Conservation (phyloP, 2,797 vertebrate species). For the Falco rusticolus region DNA sequence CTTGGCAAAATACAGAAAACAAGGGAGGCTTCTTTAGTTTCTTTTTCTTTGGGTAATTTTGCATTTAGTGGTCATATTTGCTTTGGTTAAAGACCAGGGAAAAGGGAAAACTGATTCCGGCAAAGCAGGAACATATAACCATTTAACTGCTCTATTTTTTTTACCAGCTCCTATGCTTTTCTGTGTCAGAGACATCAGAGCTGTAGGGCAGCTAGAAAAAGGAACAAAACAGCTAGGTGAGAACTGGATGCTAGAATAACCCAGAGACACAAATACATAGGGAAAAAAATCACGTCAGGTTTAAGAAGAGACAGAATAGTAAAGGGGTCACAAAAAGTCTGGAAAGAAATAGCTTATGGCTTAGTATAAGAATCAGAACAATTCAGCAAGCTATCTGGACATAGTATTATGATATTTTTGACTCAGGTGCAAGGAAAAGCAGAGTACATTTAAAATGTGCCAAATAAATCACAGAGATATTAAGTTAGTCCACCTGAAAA, state of each 20-base stretch:
- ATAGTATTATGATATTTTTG: neutral
- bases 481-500: neutral
- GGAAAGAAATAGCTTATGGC: neutral
- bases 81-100: neutral
- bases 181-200: neutral
- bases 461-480: neutral
- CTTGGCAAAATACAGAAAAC: neutral
- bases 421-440: neutral
- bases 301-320: neutral
- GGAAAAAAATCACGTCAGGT: neutral
- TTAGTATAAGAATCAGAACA: neutral
- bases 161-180: neutral
- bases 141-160: neutral
- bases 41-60: neutral
- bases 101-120: neutral
- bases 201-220: neutral
- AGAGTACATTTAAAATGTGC: neutral
- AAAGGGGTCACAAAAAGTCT: neutral
- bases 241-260: neutral
- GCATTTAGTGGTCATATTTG: neutral
- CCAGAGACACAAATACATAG: neutral
- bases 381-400: neutral
- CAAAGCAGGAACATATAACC: neutral
- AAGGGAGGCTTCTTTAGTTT: neutral
- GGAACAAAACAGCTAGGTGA: neutral